Conservation (phyloP, 1,140 invertebrate genomes). For the Calephelis virginiensis region DNA sequence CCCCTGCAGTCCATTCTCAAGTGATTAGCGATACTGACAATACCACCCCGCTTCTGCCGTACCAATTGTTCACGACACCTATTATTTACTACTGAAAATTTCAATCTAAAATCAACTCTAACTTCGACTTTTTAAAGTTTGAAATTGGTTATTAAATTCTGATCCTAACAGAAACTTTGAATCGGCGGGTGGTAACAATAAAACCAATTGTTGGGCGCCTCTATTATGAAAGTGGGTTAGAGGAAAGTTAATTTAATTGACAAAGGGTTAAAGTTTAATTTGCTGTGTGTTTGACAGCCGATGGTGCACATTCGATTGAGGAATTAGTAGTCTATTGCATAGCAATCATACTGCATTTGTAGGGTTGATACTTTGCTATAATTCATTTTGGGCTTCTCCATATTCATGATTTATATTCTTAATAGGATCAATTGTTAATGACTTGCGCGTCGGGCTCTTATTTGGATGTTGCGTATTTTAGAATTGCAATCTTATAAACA, state of each 20-base stretch:
- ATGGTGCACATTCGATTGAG: slow-evolving; percentile 51
- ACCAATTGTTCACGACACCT: slow-evolving; percentile 62
- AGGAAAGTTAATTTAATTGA: slow-evolving; percentile 34
- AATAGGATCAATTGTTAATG: not conserved
- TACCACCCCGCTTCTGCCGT: slow-evolving; percentile 41
- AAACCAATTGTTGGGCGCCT: slow-evolving; percentile 60
- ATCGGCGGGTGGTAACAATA: slow-evolving; percentile 74
- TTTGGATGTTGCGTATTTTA: not conserved
- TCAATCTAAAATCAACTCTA: slow-evolving; percentile 35
- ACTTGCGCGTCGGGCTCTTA: not conserved
- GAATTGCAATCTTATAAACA: not conserved
- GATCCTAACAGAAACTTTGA: slow-evolving; percentile 54
- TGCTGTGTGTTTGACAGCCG: slow-evolving; percentile 18
- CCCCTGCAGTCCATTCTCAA: slow-evolving; percentile 42
- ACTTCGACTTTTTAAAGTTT: slow-evolving; percentile 26
- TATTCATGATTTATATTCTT: slow-evolving; percentile 2
- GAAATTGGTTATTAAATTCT: slow-evolving; percentile 31
- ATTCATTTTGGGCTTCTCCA: slow-evolving; percentile 4
- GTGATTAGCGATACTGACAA: slow-evolving; percentile 63
- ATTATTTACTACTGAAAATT: slow-evolving; percentile 47
- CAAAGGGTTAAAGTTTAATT: slow-evolving; percentile 30
- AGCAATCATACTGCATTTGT: slow-evolving; percentile 50
- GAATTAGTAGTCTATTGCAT: slow-evolving; percentile 71
- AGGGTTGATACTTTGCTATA: slow-evolving; percentile 39
- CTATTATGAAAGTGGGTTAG: slow-evolving; percentile 42